A percentile compares a stretch with the other conserved stretches of the same genome.
These are phyloP conservation scores for Tragelaphus strepsiceros DNA, from an alignment of 2,113 vertebrate genomes.

Conservation along the genomic window DNA sequence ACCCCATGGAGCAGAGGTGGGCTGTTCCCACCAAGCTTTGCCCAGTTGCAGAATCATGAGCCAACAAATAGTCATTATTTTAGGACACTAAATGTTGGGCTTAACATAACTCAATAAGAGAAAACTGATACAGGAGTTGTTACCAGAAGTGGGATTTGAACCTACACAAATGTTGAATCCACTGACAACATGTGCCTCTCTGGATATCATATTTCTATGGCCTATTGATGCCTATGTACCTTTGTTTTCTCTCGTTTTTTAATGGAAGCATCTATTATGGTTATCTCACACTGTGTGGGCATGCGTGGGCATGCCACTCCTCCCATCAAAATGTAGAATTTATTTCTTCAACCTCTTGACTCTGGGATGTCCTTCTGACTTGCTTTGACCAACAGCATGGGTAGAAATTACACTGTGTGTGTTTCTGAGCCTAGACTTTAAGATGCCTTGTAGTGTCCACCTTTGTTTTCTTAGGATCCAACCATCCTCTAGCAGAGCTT, in stretches of 20 bases:
- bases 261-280: not conserved
- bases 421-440: not conserved
- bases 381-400: not conserved
- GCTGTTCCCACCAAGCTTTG: not conserved
- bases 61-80: not conserved
- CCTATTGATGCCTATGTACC: fast-evolving
- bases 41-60: not conserved
- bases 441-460: not conserved
- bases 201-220: not conserved
- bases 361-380: not conserved
- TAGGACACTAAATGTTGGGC: not conserved
- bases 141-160: not conserved
- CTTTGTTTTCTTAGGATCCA: not conserved
- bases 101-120: not conserved
- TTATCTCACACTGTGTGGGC: not conserved
- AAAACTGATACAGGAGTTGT: not conserved
- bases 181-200: fast-evolving
- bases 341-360: not conserved
- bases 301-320: not conserved
- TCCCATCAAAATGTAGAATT: not conserved
- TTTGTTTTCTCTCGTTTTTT: not conserved
- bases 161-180: not conserved
- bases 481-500: not conserved
- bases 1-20: not conserved
- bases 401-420: not conserved